Conservation (phyloP, 2,113 vertebrate genomes). For the Saccopteryx leptura region DNA sequence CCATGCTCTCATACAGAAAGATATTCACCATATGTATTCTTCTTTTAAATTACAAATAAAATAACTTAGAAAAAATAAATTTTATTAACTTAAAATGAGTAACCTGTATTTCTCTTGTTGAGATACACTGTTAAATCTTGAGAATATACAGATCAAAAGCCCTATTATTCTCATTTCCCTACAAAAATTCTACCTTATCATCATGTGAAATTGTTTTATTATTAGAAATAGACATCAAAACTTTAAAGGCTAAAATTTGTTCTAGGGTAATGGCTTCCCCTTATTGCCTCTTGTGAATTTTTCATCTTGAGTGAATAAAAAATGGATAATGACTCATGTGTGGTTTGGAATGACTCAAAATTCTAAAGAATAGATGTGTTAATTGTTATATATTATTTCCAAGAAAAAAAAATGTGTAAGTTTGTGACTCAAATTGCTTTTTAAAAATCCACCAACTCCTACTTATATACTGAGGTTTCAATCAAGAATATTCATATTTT, state of each 20-base stretch:
- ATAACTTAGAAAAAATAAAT: not conserved
- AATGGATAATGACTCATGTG: constrained; percentile 71
- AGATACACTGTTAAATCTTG: not conserved
- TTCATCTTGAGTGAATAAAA: constrained; percentile 62
- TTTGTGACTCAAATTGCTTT: constrained; percentile 45
- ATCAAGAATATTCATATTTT: not conserved
- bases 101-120: not conserved
- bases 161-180: not conserved
- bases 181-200: not conserved
- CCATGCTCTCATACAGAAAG: not conserved
- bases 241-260: constrained; percentile 48
- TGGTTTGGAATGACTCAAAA: constrained; percentile 77
- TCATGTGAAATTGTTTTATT: constrained; percentile 3
- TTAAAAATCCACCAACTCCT: constrained; percentile 50
- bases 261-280: not conserved
- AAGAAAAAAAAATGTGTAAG: constrained; percentile 60
- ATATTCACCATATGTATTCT: not conserved
- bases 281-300: constrained; percentile 17
- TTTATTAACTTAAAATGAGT: not conserved
- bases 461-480: constrained; percentile 17
- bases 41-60: not conserved
- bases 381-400: constrained; percentile 67
- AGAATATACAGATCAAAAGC: not conserved
- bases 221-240: constrained; percentile 21
- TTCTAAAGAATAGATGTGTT: constrained; percentile 77